Percentiles rank a stretch among this genome's conserved stretches.
Evolutionary conservation across 64 coral and sea anemone genomes (phyloP).

Genomic region (Montipora foliosa): DNA sequence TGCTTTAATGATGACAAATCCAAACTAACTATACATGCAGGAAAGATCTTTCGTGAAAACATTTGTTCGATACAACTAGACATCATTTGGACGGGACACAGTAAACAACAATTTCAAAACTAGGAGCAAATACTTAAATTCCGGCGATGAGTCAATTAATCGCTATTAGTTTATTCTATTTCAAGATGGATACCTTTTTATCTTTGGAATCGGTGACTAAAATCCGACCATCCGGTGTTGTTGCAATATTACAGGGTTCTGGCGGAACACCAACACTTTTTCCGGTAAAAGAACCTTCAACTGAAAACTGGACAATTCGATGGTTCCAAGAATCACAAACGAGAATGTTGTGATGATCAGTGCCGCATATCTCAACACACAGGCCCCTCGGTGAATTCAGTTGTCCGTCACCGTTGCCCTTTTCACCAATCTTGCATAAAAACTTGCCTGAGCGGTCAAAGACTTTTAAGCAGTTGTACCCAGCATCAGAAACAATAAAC

Average conservation of each 20-base stretch:
- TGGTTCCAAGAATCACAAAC: not conserved
- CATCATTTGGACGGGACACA: too few relatives aligned
- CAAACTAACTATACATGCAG: too few relatives aligned
- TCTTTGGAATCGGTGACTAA: not conserved
- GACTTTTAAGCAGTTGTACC: slow-evolving; percentile 51
- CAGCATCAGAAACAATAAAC: slow-evolving; percentile 24
- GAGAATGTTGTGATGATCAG: slow-evolving; percentile 22
- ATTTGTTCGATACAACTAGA: too few relatives aligned
- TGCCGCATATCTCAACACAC: slow-evolving; percentile 36
- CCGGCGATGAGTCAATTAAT: too few relatives aligned
- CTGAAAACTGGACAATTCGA: not conserved
- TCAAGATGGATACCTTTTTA: not conserved
- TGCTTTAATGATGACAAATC: too few relatives aligned
- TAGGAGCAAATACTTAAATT: too few relatives aligned
- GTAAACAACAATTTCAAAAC: too few relatives aligned
- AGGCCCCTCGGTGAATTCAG: slow-evolving; percentile 1
- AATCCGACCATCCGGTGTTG: not conserved
- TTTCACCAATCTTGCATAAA: slow-evolving; percentile 24
- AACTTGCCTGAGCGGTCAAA: slow-evolving; percentile 38
- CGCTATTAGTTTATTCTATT: not conserved
- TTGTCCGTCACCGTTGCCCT: slow-evolving; percentile 24
- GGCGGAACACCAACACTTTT: not conserved
- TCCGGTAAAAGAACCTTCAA: not conserved
- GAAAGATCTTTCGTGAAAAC: too few relatives aligned
- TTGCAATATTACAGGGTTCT: not conserved